Evolutionary conservation across 2,888 invertebrate genomes (phyloP), one percentile per base, ranked within the genome.

Genomic region (Hypselothyrea guttata): DNA sequence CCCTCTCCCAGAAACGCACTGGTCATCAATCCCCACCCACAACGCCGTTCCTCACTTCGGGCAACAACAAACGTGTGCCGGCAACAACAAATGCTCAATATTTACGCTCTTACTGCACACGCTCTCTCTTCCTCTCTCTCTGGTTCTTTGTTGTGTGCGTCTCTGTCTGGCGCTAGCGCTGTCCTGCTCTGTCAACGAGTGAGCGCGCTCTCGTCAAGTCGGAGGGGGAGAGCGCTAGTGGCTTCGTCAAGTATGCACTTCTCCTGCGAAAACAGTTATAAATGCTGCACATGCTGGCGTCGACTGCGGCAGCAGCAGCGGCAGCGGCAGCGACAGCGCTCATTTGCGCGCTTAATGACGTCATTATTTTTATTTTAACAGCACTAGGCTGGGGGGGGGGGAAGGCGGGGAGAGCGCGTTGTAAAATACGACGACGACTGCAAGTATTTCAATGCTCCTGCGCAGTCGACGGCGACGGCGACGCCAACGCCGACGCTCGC

Each of bases 321-420:
- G 54, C 58, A 31, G 41, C 51, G 28, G 63, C 75, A 76, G 85
- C 82, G 64, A 76, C 81, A 82, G 71, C 67, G 81, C 81, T 82
- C 81, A 82, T 82, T 82, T 82, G 81, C 79, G 86, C 73, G 73
- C 86, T 78, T 82, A 82, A 82, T 82, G 81, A 82, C 81, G 81
- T 82, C 81, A 82, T 82, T 82, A 82, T 82, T 82, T 81, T 82
- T 82, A 86, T 82, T 82, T 82, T 82, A 85, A 86, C 86, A 86
- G 82, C 85, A 61, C 63, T 59, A 58, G 66, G 55, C 37, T 62
- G 73, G 58, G 53, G 76, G 64, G 52, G 58, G 77, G 41, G 47
- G 67, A 58, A n/a, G n/a, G 75, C 65, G 58, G 58, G 47, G 67
- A n/a, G n/a, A n/a, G n/a, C n/a, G n/a, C n/a, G n/a, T 42, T 58